Conservation (phyloP, 1,140 invertebrate species). For the Yoshiicerus persimilis region DNA sequence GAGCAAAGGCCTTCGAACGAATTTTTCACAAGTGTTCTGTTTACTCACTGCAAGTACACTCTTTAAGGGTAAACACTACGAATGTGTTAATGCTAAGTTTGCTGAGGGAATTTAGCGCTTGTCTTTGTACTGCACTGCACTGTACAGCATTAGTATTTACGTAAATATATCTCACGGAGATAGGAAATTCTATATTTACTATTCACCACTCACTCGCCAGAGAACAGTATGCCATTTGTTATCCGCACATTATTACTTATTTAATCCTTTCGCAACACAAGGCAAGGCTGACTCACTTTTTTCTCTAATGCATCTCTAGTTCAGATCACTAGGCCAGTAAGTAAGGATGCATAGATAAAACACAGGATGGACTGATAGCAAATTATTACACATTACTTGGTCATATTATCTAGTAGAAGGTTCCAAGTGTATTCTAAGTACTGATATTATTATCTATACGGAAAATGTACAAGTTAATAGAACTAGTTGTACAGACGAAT, state of each 20-base stretch:
- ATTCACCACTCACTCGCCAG: background rate
- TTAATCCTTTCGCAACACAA: background rate
- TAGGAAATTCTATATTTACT: background rate
- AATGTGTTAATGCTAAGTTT: background rate
- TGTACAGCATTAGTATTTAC: too few relatives aligned
- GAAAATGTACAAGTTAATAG: too few relatives aligned
- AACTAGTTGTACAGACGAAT: too few relatives aligned
- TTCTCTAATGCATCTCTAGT: background rate
- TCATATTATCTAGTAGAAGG: too few relatives aligned
- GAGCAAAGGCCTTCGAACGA: background rate
- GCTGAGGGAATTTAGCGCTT: background rate
- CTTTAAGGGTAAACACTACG: background rate
- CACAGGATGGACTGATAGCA: background rate
- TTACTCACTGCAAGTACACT: background rate
- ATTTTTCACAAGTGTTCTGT: slow-evolving; percentile 14
- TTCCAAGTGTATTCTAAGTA: too few relatives aligned
- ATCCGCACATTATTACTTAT: background rate
- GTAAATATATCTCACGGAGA: background rate
- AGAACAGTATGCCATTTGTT: background rate
- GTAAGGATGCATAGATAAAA: background rate
- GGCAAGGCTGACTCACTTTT: background rate
- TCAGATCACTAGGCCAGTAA: background rate
- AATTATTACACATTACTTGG: background rate
- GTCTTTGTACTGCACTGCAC: background rate
- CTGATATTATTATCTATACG: too few relatives aligned